Conservation (phyloP, 2,797 vertebrate species). For the Cuculus canorus region DNA sequence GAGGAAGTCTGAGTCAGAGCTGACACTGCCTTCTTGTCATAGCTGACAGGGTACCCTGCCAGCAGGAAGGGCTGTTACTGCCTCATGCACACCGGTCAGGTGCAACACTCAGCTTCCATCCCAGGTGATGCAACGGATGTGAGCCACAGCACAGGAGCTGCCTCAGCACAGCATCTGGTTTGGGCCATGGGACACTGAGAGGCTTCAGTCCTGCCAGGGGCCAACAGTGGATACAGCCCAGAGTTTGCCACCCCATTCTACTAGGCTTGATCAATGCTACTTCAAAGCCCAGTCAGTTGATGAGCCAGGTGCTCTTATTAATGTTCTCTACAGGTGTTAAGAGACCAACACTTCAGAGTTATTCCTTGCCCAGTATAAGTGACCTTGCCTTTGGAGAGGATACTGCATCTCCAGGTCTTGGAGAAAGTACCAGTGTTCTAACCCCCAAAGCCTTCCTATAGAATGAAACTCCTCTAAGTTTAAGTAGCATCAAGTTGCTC, state of each 20-base stretch:
- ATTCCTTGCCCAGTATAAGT: background rate
- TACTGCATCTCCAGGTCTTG: background rate
- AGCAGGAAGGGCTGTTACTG: background rate
- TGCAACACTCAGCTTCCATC: background rate
- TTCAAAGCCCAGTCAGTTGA: background rate
- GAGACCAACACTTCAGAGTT: background rate
- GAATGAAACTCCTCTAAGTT: background rate
- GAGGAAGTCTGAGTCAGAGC: slow-evolving; percentile 3
- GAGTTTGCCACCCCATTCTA: background rate
- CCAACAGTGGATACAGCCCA: background rate
- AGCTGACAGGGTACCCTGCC: background rate
- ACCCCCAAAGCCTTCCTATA: background rate
- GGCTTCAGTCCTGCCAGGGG: background rate
- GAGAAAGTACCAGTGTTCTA: background rate
- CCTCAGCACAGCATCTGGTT: background rate
- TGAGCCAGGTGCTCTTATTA: background rate
- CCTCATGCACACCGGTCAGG: background rate
- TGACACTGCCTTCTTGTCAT: background rate
- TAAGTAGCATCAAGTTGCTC: background rate
- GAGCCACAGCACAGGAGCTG: background rate
- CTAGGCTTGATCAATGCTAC: background rate
- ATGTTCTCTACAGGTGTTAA: background rate
- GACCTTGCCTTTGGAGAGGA: background rate
- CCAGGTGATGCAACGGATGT: background rate
- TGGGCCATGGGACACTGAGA: background rate